Conservation (phyloP, 2,888 invertebrate species). For the Orthosia incerta region DNA sequence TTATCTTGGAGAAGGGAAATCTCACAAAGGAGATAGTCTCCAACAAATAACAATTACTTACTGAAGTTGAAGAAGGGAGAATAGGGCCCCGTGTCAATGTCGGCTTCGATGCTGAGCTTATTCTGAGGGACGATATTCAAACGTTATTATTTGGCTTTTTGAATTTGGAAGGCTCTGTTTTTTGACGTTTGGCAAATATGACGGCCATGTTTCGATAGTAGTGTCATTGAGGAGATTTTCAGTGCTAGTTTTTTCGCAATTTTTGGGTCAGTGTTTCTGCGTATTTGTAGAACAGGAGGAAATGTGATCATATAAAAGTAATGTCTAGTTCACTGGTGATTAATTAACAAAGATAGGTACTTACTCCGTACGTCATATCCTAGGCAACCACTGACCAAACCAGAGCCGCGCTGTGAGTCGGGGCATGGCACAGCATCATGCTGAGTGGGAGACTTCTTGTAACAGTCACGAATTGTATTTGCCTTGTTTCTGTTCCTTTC, state of each 20-base stretch:
- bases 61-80: slow-evolving; percentile 69
- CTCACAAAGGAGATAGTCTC: slow-evolving; percentile 70
- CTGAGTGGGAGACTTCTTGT: too few species aligned
- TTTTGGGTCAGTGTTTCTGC: neutral
- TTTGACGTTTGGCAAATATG: neutral
- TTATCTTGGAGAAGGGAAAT: slow-evolving; percentile 70
- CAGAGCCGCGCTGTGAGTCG: too few species aligned
- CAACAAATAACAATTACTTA: slow-evolving; percentile 76
- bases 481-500: too few species aligned
- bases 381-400: too few species aligned
- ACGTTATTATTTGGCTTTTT: slow-evolving; percentile 28
- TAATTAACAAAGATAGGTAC: too few species aligned
- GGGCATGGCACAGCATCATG: too few species aligned
- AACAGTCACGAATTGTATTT: too few species aligned
- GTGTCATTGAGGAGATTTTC: neutral
- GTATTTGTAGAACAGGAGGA: too few species aligned
- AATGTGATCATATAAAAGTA: too few species aligned
- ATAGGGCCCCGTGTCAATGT: slow-evolving; percentile 69
- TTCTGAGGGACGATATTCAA: slow-evolving; percentile 53
- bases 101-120: slow-evolving; percentile 50
- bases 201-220: neutral
- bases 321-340: too few species aligned
- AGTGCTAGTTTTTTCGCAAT: neutral
- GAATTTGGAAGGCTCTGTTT: neutral
- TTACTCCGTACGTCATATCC: too few species aligned